Percentiles rank a stretch among this genome's conserved stretches.
Evolutionary conservation across 2,113 vertebrate species (phyloP).

Genomic region (Pluvialis apricaria): DNA sequence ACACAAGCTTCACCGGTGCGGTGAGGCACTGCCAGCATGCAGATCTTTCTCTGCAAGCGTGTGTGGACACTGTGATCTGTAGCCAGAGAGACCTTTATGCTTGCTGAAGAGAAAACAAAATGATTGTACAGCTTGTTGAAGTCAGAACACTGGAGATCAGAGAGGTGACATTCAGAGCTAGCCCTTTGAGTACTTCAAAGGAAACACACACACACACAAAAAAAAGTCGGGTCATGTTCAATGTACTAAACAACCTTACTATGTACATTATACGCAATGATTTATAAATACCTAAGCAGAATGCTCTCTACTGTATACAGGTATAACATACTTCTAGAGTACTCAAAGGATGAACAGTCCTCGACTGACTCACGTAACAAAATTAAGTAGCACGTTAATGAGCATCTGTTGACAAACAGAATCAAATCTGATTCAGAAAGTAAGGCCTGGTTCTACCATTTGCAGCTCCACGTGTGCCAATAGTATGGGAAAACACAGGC

Average conservation of each 20-base stretch:
- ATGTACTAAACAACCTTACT: conserved; percentile 38
- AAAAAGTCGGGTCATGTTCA: not conserved
- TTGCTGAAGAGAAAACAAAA: not conserved
- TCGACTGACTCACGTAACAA: not conserved
- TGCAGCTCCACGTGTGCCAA: conserved; percentile 46
- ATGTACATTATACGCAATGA: conserved; percentile 27
- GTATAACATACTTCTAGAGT: conserved; percentile 15
- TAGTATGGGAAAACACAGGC: not conserved
- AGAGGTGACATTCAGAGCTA: conserved; percentile 65
- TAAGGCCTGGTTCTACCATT: conserved; percentile 71
- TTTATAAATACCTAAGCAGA: conserved; percentile 53
- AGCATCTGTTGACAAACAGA: conserved; percentile 62
- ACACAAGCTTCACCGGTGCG: conserved; percentile 1
- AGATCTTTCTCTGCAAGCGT: conserved; percentile 46
- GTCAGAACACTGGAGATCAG: conserved; percentile 30
- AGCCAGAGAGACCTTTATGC: conserved; percentile 63
- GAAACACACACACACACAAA: not conserved
- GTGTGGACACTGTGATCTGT: conserved; percentile 18
- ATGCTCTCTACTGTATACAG: conserved; percentile 14
- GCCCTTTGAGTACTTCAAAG: conserved; percentile 73
- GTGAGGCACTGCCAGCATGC: conserved; percentile 64
- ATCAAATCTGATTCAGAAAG: conserved; percentile 60
- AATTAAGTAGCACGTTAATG: conserved; percentile 36
- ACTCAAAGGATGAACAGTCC: conserved; percentile 44
- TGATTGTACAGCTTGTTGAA: conserved; percentile 53